These are phyloP conservation scores for Lophochroa leadbeateri DNA, from an alignment of 2,113 vertebrate species.

Conservation along the genomic window DNA sequence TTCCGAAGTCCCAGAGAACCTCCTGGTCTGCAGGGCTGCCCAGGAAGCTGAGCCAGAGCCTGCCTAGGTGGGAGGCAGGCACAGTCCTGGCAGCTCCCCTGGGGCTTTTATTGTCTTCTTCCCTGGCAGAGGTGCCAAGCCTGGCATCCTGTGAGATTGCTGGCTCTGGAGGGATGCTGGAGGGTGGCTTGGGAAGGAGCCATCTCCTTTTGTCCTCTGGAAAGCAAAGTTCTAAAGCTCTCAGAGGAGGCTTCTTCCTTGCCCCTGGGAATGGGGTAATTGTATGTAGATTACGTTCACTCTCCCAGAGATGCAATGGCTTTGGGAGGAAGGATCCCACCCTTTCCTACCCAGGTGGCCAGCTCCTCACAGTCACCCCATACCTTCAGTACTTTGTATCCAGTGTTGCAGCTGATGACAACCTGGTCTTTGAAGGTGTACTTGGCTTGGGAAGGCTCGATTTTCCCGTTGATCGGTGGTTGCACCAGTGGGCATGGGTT, in stretches of 20 bases:
- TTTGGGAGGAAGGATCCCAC: not conserved
- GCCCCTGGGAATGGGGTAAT: not conserved
- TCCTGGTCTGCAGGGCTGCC: not conserved
- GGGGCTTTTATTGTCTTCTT: not conserved
- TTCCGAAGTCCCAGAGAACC: not conserved
- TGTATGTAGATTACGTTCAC: not conserved
- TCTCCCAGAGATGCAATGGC: not conserved
- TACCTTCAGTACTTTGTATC: slow-evolving; percentile 89
- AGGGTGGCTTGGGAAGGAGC: not conserved
- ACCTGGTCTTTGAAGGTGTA: slow-evolving; percentile 92
- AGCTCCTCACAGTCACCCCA: not conserved
- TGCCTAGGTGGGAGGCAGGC: not conserved
- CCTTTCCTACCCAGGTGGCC: not conserved
- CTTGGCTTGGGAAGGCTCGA: slow-evolving; percentile 83
- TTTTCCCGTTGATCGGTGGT: slow-evolving; percentile 75
- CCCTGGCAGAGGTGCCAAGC: not conserved
- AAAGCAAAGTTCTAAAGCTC: not conserved
- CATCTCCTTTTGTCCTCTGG: not conserved
- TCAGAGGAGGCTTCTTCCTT: not conserved
- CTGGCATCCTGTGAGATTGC: not conserved
- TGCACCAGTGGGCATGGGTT: slow-evolving; percentile 78
- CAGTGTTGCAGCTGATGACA: slow-evolving; percentile 86
- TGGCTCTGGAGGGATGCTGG: not conserved
- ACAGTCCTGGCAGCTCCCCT: not conserved
- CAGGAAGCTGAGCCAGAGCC: not conserved